Conservation (phyloP, 2,888 invertebrate species). For the Bruchidius siliquastri region DNA sequence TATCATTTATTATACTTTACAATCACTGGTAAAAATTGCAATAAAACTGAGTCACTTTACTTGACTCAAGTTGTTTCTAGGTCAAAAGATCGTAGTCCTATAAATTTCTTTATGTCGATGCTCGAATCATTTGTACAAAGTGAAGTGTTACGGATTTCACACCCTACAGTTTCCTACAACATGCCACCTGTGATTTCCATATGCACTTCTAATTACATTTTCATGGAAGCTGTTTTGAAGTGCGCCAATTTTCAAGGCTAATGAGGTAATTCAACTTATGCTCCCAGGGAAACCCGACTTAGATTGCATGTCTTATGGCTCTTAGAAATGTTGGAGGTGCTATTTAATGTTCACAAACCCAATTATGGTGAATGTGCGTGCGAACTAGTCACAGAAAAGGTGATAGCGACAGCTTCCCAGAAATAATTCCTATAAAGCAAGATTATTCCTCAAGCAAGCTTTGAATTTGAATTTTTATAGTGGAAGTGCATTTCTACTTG, state of each 20-base stretch:
- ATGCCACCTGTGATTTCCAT: background rate
- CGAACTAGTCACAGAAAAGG: no score
- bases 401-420: no score
- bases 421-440: no score
- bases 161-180: background rate
- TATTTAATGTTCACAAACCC: background rate
- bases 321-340: background rate
- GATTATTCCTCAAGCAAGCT: no score
- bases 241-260: background rate
- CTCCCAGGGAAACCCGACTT: background rate
- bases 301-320: background rate
- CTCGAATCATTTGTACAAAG: background rate
- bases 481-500: no score
- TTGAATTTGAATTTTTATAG: no score
- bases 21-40: no score
- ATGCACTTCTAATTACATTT: background rate
- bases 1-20: no score
- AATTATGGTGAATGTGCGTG: background rate
- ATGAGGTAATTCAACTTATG: background rate
- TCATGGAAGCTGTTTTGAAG: background rate
- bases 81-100: no score
- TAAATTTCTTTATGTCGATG: background rate
- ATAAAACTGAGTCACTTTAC: no score
- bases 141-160: background rate
- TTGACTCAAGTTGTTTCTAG: no score